Evolutionary conservation across 1,140 invertebrate genomes (phyloP), one percentile per base, ranked within the genome.

Genomic region (Condylostylus longicornis): DNA sequence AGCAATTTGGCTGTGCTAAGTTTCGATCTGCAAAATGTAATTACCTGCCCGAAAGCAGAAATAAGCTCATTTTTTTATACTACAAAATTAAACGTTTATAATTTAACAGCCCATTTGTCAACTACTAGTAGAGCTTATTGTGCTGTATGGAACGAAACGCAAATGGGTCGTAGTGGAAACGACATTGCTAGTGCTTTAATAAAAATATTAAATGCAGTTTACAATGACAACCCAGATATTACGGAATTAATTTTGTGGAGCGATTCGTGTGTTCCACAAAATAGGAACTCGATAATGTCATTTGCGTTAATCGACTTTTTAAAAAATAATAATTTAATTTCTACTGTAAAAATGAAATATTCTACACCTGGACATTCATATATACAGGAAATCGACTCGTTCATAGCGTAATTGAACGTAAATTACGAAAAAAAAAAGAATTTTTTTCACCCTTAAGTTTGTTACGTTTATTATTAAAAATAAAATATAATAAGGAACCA

Each of bases 191-290:
- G 44, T 46, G 48, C 48, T 3, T 13, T 47, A 7, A 8, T 31
- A 3, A 47, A 47, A 45, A 50, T 50, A 37, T 37, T 50, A 31
- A 18, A 36, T 13, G 13, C 5, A 18, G 46, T 50, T 18, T 9
- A 42, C 22, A 18, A 10, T n/a, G 38, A 46, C 21, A 23, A 44
- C 23, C 37, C 42, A 37, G 12, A 43, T 19, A 22, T 45, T 33
- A 43, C 30, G n/a, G 27, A 44, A 22, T 32, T 47, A 28, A 41
- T 45, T 30, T 18, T 46, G n/a, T 51, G 50, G 46, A 49, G 42
- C 33, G 46, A 53, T 36, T 47, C 35, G 29, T 54, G 50, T 36
- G 41, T 50, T 15, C 45, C 48, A 4, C 46, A 49, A 46, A 54
- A 51, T 43, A 39, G 29, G 33, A 54, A 52, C 37, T 49, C 42